These are phyloP conservation scores for Porites rus DNA, from an alignment of 92 coral and sea anemone genomes.

Conservation along the genomic window DNA sequence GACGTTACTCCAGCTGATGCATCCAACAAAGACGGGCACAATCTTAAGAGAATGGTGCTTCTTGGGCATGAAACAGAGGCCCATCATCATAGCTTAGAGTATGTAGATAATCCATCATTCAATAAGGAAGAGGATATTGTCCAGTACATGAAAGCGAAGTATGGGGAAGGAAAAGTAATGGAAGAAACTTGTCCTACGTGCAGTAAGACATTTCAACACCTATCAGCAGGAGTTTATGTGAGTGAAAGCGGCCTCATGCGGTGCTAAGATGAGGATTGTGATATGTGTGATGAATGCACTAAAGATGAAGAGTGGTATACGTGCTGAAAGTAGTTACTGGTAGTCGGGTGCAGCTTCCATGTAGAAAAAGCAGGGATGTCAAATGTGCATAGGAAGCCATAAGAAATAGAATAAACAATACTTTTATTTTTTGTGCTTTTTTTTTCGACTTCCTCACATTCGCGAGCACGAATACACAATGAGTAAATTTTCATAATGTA, in stretches of 20 bases:
- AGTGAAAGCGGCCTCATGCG: background rate
- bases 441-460: too few relatives aligned
- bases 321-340: background rate
- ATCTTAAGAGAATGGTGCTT: constrained; percentile 22
- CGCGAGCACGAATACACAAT: too few relatives aligned
- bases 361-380: too few relatives aligned
- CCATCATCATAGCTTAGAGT: constrained; percentile 24
- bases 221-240: background rate
- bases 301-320: constrained; percentile 15
- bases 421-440: too few relatives aligned
- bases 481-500: too few relatives aligned
- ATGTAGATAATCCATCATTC: background rate
- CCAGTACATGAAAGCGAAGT: background rate
- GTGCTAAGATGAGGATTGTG: background rate
- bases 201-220: background rate
- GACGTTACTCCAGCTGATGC: constrained; percentile 8
- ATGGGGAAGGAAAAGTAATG: background rate
- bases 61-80: constrained; percentile 44
- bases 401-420: too few relatives aligned
- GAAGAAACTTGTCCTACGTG: constrained; percentile 18
- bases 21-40: background rate
- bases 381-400: too few relatives aligned
- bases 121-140: constrained; percentile 12
- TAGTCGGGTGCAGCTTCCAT: too few relatives aligned
- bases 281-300: background rate